Base-by-base conservation (phyloP, 2,113 vertebrate genomes). In the Sorex fumeus region DNA sequence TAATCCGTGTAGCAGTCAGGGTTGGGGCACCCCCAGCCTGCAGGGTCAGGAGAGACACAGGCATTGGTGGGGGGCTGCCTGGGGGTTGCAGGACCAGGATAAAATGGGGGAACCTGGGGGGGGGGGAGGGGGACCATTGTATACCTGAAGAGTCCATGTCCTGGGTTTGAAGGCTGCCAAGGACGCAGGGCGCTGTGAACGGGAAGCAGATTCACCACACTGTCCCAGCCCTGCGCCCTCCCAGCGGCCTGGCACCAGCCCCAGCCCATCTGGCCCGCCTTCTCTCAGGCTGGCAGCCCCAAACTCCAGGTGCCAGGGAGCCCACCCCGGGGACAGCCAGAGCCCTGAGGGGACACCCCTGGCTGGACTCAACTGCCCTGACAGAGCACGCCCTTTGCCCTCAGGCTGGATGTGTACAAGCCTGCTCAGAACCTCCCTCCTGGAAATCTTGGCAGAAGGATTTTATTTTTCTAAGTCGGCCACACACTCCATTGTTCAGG, bases 1-100 rank as follows among this genome's bases (percentile, higher is more conserved):
- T 98, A 98, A 92, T 98, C 98, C 0, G 98, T 97, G 36, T 97
- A 97, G 92, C 98, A 98, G 15, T 66, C 50, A 34, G 98, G 96
- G 70, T 97, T 93, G 23, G 93, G 91, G 80, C 89, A 96, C 50
- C 95, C 84, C 0, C 81, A 53, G 80, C 95, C 98, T 98, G 95
- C 25, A 91, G 89, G 74, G 57, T 16, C 6, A 72, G 28, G 45
- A 60, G 34, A 34, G 8, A 83, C 34, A 90, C 40, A 66, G 45
- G 47, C 40, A 28, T 74, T 2, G 30, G 32, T 47, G 40, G 8
- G 18, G 47, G 47, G 19, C 40, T 30, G 9, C 28, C 57, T 1
- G 25, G 1, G 28, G 28, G 45, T 23, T 15, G 21, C 10, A 50
- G 47, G 57, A 16, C 57, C 57, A 60, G 57, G 57, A 60, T 21